A percentile compares a stretch with the other conserved stretches of the same genome.
Evolutionary conservation across 2,888 invertebrate species (phyloP).

Genomic region (Dusona sp.): DNA sequence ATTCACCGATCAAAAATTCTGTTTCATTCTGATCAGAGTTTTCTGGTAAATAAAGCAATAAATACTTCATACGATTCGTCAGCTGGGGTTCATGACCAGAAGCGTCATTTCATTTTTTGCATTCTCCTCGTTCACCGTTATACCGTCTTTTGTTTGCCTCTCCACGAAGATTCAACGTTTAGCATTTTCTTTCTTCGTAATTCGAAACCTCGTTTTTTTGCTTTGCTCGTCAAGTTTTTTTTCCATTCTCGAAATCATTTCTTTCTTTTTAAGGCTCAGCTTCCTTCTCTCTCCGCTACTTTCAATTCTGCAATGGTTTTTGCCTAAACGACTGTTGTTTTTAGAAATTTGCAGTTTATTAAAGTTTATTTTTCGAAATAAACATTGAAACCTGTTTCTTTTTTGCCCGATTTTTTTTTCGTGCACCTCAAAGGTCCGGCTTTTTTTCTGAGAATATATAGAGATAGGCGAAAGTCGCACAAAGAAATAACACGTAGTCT

Average conservation of each 20-base stretch:
- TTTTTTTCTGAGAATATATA: background rate
- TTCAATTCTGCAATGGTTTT: background rate
- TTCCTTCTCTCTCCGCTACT: background rate
- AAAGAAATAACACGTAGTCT: constrained; percentile 35
- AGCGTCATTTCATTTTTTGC: background rate
- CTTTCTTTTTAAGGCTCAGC: background rate
- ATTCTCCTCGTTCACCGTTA: background rate
- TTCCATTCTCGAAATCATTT: constrained; percentile 8
- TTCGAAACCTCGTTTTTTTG: constrained; percentile 8
- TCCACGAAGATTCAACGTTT: constrained; percentile 1
- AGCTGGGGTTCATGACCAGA: background rate
- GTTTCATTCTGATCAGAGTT: background rate
- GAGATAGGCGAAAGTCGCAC: background rate
- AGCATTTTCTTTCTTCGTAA: constrained; percentile 21
- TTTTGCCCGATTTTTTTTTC: background rate
- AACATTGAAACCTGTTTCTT: background rate
- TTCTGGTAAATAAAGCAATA: background rate
- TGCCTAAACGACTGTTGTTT: background rate
- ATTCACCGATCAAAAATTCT: background rate
- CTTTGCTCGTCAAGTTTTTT: background rate
- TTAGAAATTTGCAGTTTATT: background rate
- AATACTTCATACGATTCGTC: background rate
- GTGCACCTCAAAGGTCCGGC: background rate
- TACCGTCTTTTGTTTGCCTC: background rate
- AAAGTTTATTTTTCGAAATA: background rate